Evolutionary conservation across 2,113 vertebrate genomes (phyloP), one percentile per base, ranked within the genome.

Genomic region (Pomatorhinus ruficollis): DNA sequence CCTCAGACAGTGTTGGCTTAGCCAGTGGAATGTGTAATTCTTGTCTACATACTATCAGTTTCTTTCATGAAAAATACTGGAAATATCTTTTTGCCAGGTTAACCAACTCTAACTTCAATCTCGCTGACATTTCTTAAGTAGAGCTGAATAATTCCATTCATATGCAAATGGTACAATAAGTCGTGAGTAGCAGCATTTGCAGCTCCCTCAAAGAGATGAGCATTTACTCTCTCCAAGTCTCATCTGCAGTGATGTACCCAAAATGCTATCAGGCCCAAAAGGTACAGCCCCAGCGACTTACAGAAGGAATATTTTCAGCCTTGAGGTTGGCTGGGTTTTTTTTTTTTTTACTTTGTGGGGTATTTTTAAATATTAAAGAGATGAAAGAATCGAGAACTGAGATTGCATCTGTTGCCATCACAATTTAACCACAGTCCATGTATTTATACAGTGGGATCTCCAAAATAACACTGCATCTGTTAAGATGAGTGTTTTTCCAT

Each of bases 401-500:
- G 92, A 93, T 85, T 65, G 80, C 93, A 96, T 96, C 94, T 96
- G 95, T 94, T 94, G 88, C 88, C 92, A 96, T 94, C 96, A 94
- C 89, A 85, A 87, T 93, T 96, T 93, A 94, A 95, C 91, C 93
- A 84, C 94, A 92, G 92, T 47, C 91, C 93, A 74, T 90, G 89
- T 93, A 95, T 95, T 95, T 95, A 95, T 96, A 96, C 95, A 96
- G 94, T 53, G 61, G 90, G 96, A 95, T 96, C 85, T 96, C 95
- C 93, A 96, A 96, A 97, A 96, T 95, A 97, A 96, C 87, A 94
- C 57, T 59, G 91, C 95, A 95, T 96, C 96, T 96, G 95, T 95
- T 96, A 87, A 95, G 90, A 93, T 95, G 96, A 97, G 54, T 77
- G 76, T 94, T 97, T 96, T 96, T 95, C 94, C 95, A 95, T 69